Base-by-base conservation (phyloP, 2,797 vertebrate species). In the Coregonus ussuriensis region DNA sequence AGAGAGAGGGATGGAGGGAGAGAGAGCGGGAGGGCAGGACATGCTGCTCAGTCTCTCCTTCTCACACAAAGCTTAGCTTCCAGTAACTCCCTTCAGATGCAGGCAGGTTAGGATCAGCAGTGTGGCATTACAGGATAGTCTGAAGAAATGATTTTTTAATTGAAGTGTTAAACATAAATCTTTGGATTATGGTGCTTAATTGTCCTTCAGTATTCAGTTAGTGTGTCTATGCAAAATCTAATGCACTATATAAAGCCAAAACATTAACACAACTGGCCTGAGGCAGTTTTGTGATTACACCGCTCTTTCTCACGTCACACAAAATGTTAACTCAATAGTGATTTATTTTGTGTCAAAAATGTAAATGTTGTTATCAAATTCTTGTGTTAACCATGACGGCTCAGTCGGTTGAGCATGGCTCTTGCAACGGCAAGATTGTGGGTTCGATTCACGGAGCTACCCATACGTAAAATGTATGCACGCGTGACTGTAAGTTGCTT, bases 71-170 rank as follows among this genome's bases (percentile, higher is more conserved):
- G 71, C 52, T 47, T 18, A 54, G 35, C 67, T 47, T 29, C 4
- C 29, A 35, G 54, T 35, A 13, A 15, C 70, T 74, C 51, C 31
- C 21, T 81, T 59, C 67, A 83, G 75, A 63, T 52, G 72, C 53
- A 79, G 47, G 54, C 3, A 47, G 56, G 69, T 54, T 29, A 6
- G 5, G 1, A 72, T 47, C 53, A 68, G 56, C 31, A n/a, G 6
- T 74, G n/a, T 33, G 41, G 62, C 18, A 52, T 37, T 47, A 62
- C 54, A 65, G 62, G 9, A 65, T 65, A 6, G 25, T 65, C 6
- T 65, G 62, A 65, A 65, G 9, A 65, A 11, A 31, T 1, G 62
- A 47, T 11, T 31, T 0, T 25, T 65, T 18, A 21, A 65, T 21
- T 25, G 16, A 71, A 51, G 47, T 21, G n/a, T 71, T 51, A n/a